These are phyloP conservation scores for Sitta carolinensis DNA, from an alignment of 2,797 vertebrate species.

Conservation along the genomic window DNA sequence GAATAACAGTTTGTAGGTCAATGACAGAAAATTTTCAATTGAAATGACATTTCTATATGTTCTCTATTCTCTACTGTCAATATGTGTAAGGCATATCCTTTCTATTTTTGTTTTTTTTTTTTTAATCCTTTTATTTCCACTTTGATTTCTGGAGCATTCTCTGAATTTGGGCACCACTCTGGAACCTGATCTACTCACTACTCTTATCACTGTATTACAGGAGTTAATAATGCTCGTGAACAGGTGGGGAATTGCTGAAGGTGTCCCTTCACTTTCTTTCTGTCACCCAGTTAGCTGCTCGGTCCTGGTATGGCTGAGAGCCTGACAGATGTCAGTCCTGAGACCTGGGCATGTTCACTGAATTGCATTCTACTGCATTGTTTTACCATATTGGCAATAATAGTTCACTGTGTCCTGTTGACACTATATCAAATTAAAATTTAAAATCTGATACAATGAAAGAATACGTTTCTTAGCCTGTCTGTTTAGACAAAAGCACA, in stretches of 20 bases:
- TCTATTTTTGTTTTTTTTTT: background rate
- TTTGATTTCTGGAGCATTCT: background rate
- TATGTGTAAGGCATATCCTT: background rate
- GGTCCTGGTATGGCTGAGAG: background rate
- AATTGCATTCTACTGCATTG: background rate
- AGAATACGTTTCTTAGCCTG: background rate
- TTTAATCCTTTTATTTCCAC: background rate
- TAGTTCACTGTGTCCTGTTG: background rate
- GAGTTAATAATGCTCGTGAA: background rate
- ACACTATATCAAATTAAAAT: background rate
- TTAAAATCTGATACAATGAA: background rate
- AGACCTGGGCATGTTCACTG: background rate
- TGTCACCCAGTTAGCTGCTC: background rate
- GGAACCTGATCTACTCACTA: background rate
- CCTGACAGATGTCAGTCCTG: background rate
- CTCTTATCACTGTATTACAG: background rate
- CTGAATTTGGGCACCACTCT: background rate
- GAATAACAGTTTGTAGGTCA: background rate
- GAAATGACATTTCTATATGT: background rate
- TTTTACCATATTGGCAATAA: background rate
- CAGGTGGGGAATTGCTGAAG: background rate
- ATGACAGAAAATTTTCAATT: background rate
- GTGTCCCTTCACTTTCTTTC: background rate
- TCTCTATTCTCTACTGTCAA: background rate
- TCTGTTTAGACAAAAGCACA: background rate